Evolutionary conservation across 2,888 invertebrate genomes (phyloP).

Genomic region (Gonocerus acuteangulatus): DNA sequence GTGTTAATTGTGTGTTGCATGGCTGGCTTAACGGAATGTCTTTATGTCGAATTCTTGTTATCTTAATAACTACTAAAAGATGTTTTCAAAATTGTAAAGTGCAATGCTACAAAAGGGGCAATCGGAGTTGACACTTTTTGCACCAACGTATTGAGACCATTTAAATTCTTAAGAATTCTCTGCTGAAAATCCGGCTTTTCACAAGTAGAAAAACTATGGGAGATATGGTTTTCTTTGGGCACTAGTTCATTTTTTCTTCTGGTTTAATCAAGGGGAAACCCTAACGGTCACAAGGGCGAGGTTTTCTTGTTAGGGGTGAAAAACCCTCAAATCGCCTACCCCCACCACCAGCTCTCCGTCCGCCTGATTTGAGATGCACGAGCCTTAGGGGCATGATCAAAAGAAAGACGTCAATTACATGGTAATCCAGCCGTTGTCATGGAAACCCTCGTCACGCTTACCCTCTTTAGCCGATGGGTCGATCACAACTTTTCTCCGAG

Average conservation of each 20-base stretch:
- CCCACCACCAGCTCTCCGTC: too few species aligned
- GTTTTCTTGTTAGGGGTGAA: constrained; percentile 14
- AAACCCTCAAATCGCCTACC: background rate
- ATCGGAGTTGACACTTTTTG: too few species aligned
- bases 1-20: too few species aligned
- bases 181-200: too few species aligned
- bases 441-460: background rate
- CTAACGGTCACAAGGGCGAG: constrained; percentile 12
- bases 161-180: too few species aligned
- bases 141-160: too few species aligned
- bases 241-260: constrained; percentile 5
- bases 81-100: too few species aligned
- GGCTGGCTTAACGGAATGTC: too few species aligned
- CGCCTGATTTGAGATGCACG: constrained; percentile 22
- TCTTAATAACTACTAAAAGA: too few species aligned
- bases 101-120: too few species aligned
- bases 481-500: background rate
- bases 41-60: too few species aligned
- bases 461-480: constrained; percentile 3
- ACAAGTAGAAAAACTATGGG: too few species aligned
- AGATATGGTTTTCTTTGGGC: constrained; percentile 16
- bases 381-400: constrained; percentile 4
- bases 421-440: constrained; percentile 19
- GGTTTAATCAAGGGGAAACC: constrained; percentile 22
- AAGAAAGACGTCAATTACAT: constrained; percentile 24